Base-by-base conservation (phyloP, 1,140 invertebrate genomes). In the Microplitis demolitor region DNA sequence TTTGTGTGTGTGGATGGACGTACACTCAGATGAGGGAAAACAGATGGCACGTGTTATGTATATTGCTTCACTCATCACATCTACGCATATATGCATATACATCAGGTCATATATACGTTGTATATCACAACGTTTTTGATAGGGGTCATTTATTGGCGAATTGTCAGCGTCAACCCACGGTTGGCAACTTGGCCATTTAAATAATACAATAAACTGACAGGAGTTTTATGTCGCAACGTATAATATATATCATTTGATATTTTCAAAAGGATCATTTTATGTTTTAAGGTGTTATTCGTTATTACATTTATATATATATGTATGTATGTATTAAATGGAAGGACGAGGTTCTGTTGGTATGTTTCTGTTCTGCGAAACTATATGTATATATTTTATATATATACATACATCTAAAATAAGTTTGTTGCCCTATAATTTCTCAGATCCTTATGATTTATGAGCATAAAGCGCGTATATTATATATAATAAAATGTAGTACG, bases 231-330 rank as follows among this genome's bases (percentile, higher is more conserved):
- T 45, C 39, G 39, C 39, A 45, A 45, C 53, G 14, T 45, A 37
- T 33, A 35, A 54, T 53, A 66, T 51, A 71, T 74, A 74, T 71
- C 82, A 84, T 80, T 84, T 83, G 81, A 85, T 81, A 78, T 78
- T 78, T 78, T 66, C 69, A 13, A 50, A 34, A 53, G 66, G 72
- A 74, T 77, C 80, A 82, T 84, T 84, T 77, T 73, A 81, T 82
- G 53, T 76, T 83, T 83, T 83, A 81, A 83, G 83, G 82, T 83
- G 81, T 84, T 80, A 79, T 75, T 84, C 84, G 83, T 85, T 82
- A 80, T 78, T 75, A 76, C 69, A 60, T 53, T 35, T 50, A 54
- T 72, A 45, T 45, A 39, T 5, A 11, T 9, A 11, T 45, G 24
- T 45, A 6, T 45, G 39, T 45, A 45, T 9, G 39, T 11, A 9